Base-by-base conservation (phyloP, 2,113 vertebrate species). In the Centropus unirufus region DNA sequence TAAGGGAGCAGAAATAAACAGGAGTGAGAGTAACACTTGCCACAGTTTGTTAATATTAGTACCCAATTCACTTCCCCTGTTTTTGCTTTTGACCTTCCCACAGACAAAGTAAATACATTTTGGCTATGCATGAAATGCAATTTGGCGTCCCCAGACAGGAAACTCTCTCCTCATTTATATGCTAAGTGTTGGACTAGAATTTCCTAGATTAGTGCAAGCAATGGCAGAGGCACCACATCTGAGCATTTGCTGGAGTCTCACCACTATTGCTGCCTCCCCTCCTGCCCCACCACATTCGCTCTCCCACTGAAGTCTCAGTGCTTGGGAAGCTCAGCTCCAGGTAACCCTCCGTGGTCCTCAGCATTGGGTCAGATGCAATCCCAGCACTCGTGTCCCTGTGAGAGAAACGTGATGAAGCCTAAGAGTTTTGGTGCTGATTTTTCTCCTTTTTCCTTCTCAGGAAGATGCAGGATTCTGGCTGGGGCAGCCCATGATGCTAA, bases 41-140 rank as follows among this genome's bases (percentile, higher is more conserved):
- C 62, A 76, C 39, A 22, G 2, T 14, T 63, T 69, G 49, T 76
- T 90, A 47, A 5, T 39, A 16, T 27, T 68, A 29, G 29, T 39
- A 73, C 61, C 44, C 58, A 36, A 3, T 59, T 90, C 22, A 6
- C 12, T 63, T 44, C 74, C 40, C 46, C 42, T 34, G 44, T 44
- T 70, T 57, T 46, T 30, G 83, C 34, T 86, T 92, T 89, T 90
- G 86, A 90, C 63, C 79, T 92, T 90, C 90, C n/a, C 76, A 23
- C 44, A 91, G 84, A 72, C 87, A 85, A 83, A 80, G 90, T 46
- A 95, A 88, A 84, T 22, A n/a, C 75, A 62, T 64, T 68, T 63
- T 29, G 67, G 70, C 75, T 88, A 3, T 11, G 42, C 74, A 16
- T 11, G 55, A 62, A 58, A 54, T 11, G 4, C 59, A 69, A 3